A percentile compares a stretch with the other conserved stretches of the same genome.
These are phyloP conservation scores for Ariopsis seemanni DNA, from an alignment of 2,113 vertebrate genomes.

Conservation along the genomic window DNA sequence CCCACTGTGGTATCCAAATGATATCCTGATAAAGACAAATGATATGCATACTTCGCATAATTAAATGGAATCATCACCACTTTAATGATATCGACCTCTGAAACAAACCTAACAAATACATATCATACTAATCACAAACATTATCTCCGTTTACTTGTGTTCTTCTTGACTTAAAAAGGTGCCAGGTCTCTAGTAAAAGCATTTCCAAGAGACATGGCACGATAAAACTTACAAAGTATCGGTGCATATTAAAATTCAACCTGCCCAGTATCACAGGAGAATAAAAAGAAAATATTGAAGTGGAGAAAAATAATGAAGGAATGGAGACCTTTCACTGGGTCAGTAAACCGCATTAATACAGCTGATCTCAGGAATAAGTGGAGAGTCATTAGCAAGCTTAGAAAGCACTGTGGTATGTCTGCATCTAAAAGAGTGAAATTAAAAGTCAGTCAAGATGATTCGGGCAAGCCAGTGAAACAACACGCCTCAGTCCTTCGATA, in stretches of 20 bases:
- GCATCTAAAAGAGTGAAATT: slow-evolving; percentile 35
- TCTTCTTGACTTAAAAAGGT: slow-evolving; percentile 8
- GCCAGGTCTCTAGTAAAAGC: background rate
- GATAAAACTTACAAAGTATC: slow-evolving; percentile 38
- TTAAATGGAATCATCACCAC: slow-evolving; percentile 10
- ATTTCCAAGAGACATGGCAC: slow-evolving; percentile 2
- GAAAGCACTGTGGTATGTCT: slow-evolving; percentile 42
- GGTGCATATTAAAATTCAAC: slow-evolving; percentile 65
- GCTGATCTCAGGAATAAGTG: slow-evolving; percentile 59
- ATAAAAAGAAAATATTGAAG: slow-evolving; percentile 56
- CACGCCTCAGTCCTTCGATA: background rate
- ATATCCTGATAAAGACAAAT: slow-evolving; percentile 22
- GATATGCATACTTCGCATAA: slow-evolving; percentile 3
- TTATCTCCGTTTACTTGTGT: background rate
- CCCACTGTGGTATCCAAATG: background rate
- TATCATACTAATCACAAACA: slow-evolving; percentile 9
- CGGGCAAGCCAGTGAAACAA: slow-evolving; percentile 10
- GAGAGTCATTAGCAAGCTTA: slow-evolving; percentile 42
- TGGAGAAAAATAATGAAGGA: slow-evolving; percentile 60
- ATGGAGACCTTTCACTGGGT: slow-evolving; percentile 55
- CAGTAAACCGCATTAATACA: slow-evolving; percentile 57
- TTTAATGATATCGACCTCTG: background rate
- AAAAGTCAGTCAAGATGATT: slow-evolving; percentile 33
- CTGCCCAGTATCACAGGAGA: slow-evolving; percentile 64
- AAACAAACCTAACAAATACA: slow-evolving; percentile 7